Evolutionary conservation across 2,797 vertebrate genomes (phyloP), one percentile per base, ranked within the genome.

Genomic region (Holocentrus rufus): DNA sequence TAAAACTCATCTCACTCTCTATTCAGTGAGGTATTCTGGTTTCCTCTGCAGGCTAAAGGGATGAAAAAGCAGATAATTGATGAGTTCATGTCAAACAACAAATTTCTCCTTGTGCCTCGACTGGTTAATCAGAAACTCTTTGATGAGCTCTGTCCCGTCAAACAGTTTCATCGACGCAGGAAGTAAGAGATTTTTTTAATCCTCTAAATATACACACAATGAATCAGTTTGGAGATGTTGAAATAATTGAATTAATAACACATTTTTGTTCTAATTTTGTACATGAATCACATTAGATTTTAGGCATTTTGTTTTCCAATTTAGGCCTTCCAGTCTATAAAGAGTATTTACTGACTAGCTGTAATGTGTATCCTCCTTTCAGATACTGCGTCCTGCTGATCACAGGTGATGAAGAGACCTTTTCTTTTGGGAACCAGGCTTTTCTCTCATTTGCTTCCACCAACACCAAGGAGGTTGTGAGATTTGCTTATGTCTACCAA

Each of bases 41-140:
- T 3, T 50, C 69, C 62, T 84, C 50, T 14, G 15, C 90, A 99
- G 98, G 95, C 95, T 34, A 96, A 96, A 88, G 94, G 94, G 18
- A 95, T 99, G 95, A 99, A 96, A 85, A 98, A 96, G 77, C 95
- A 96, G 79, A 95, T 96, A 34, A 95, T 99, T 0, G 97, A 98
- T 0, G 96, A 99, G 89, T 98, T 99, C 88, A 93, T 99, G 80
- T 92, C 95, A 44, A 97, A 97, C 86, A 98, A 99, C 87, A 98
- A 96, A 79, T 98, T 98, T 70, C 95, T 99, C 0, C 85, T 97
- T 1, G 96, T 92, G 0, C 91, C 98, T 14, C 94, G 98, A 18
- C 94, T 99, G 77, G 96, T 97, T 85, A 98, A 90, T 87, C 98
- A 99, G 93, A 96, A 93, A 91, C 84, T 99, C 55, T 99, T 99